Evolutionary conservation across 1,140 invertebrate species (phyloP).

Genomic region (Achroia grisella): DNA sequence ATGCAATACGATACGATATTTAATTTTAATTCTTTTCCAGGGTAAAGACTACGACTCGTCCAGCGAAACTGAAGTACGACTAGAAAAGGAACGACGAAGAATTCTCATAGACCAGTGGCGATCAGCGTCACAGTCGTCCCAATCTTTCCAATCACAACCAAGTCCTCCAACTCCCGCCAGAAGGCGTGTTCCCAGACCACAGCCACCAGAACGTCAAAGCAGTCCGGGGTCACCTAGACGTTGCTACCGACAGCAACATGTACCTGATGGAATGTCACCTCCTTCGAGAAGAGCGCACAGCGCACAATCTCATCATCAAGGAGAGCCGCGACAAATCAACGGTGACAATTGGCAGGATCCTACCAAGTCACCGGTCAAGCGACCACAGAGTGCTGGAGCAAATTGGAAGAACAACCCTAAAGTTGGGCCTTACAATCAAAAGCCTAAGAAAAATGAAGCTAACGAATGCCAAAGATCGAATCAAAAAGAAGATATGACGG

Average conservation of each 20-base stretch:
- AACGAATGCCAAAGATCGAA: conserved; percentile 52
- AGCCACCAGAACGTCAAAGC: conserved; percentile 44
- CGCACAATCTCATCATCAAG: conserved; percentile 49
- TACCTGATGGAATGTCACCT: conserved; percentile 55
- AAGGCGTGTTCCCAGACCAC: conserved; percentile 39
- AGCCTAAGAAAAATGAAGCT: conserved; percentile 55
- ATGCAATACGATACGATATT: not conserved
- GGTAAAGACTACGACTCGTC: conserved; percentile 83
- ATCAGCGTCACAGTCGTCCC: conserved; percentile 73
- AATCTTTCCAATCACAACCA: conserved; percentile 45
- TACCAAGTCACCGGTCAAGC: conserved; percentile 59
- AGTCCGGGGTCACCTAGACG: conserved; percentile 39
- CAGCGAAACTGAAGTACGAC: conserved; percentile 76
- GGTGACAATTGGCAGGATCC: conserved; percentile 58
- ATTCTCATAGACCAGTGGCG: conserved; percentile 77
- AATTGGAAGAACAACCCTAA: conserved; percentile 67
- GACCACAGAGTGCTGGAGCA: conserved; percentile 56
- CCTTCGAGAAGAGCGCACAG: conserved; percentile 52
- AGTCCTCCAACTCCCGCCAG: conserved; percentile 54
- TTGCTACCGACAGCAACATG: conserved; percentile 49
- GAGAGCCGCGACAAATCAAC: conserved; percentile 38
- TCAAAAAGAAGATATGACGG: conserved; percentile 44
- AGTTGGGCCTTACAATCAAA: conserved; percentile 58
- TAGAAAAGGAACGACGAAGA: conserved; percentile 75
- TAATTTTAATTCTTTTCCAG: conserved; percentile 50